Conservation (phyloP, 2,113 vertebrate species). For the Leuciscus idus region DNA sequence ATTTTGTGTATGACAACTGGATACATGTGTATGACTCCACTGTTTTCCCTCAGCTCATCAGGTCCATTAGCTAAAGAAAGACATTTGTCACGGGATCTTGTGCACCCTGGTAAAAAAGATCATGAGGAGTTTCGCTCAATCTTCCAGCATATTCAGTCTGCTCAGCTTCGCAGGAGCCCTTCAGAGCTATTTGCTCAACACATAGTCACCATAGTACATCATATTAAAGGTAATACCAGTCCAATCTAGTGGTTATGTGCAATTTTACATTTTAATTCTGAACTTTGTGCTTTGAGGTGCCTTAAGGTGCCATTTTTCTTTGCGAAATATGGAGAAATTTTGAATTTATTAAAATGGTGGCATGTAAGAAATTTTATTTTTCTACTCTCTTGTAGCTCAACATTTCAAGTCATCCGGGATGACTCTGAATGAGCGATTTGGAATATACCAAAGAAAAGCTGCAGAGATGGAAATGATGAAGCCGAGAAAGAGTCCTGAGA, state of each 20-base stretch:
- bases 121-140: slow-evolving; percentile 91
- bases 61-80: slow-evolving; percentile 86
- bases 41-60: slow-evolving; percentile 78
- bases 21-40: not conserved
- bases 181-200: slow-evolving; percentile 96
- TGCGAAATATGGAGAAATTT: not conserved
- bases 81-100: slow-evolving; percentile 83
- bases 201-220: slow-evolving; percentile 96
- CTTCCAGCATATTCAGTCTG: slow-evolving; percentile 93
- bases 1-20: not conserved
- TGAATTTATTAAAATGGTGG: not conserved
- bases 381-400: slow-evolving; percentile 79
- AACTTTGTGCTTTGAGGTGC: not conserved
- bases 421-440: slow-evolving; percentile 96
- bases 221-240: slow-evolving; percentile 88
- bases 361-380: not conserved
- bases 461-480: slow-evolving; percentile 92
- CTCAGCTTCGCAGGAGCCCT: slow-evolving; percentile 90
- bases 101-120: slow-evolving; percentile 89
- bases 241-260: not conserved
- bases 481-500: slow-evolving; percentile 97
- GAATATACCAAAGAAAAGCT: slow-evolving; percentile 97
- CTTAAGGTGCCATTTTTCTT: not conserved
- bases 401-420: slow-evolving; percentile 93
- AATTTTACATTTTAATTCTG: not conserved